Evolutionary conservation across 2,888 invertebrate species (phyloP), one percentile per base, ranked within the genome.

Genomic region (Metallyticus violacea): DNA sequence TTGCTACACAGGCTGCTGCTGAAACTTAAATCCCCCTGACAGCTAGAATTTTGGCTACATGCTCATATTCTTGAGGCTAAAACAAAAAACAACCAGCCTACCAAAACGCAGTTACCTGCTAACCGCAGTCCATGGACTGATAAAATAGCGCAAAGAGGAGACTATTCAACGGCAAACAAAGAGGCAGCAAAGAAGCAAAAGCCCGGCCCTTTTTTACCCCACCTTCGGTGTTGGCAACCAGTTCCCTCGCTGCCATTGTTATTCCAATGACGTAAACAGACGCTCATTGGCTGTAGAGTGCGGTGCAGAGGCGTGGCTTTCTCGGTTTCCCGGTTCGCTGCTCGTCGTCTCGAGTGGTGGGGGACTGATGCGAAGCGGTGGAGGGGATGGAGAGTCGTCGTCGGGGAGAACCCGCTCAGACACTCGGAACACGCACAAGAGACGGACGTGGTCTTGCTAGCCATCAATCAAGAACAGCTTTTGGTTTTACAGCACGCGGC

Each of bases 201-300:
- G 80, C 15, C 83, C 79, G 25, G 30, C 86, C 86, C 78, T 26
- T 30, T 79, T 79, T 30, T 27, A 7, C 79, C 81, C 86, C 77
- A 76, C 86, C 77, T 25, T 25, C n/a, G 25, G 3, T 27, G 27
- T 62, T 25, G 78, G 76, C 79, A 28, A 82, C 81, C 87, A 28
- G 85, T 77, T 81, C 87, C 81, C 77, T 81, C 85, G 87, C 86
- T 87, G 86, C 86, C 87, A 87, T 86, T 86, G 86, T 86, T 87
- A 80, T 86, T 81, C 82, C 76, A 84, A 83, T 87, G 87, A 87
- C 87, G 87, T 87, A 79, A 22, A 4, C n/a, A 25, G 15, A 7
- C 26, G 22, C 9, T 29, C 25, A 81, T 85, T 86, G 83, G 87
- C 28, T 26, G 29, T 1, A 80, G 77, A 26, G n/a, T 28, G 76